These are phyloP conservation scores for Pogonomyrmex barbatus DNA, from an alignment of 1,140 invertebrate species.

Conservation along the genomic window DNA sequence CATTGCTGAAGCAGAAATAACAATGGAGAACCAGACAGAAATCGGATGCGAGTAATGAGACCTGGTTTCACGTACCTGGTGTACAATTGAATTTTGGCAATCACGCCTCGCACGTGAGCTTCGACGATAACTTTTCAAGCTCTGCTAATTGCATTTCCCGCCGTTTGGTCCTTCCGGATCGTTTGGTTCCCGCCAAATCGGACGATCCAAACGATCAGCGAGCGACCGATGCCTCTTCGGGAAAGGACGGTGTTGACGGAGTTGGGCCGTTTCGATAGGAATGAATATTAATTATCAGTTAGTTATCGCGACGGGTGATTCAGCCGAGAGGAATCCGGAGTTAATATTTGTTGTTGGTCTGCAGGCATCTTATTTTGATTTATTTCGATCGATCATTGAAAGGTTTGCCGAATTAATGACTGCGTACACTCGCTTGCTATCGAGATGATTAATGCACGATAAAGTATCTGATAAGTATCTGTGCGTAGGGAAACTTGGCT, in stretches of 20 bases:
- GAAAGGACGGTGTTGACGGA: neutral
- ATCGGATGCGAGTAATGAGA: neutral
- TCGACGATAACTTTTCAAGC: neutral
- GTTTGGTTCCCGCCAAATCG: slow-evolving; percentile 51
- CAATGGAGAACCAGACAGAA: neutral
- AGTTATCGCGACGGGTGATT: slow-evolving; percentile 41
- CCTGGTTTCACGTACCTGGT: neutral
- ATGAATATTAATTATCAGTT: slow-evolving; percentile 48
- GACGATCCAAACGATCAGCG: neutral
- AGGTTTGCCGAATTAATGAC: slow-evolving; percentile 21
- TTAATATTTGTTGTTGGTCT: neutral
- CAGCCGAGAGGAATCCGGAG: slow-evolving; percentile 21
- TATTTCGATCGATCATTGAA: neutral
- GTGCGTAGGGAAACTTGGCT: neutral
- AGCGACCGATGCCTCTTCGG: neutral
- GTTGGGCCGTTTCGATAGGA: neutral
- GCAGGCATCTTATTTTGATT: neutral
- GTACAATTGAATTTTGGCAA: neutral
- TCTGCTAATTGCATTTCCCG: slow-evolving; percentile 65
- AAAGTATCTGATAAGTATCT: neutral
- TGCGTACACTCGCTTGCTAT: neutral
- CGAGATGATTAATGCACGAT: neutral
- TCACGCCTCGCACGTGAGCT: neutral
- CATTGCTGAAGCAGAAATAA: neutral
- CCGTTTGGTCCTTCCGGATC: slow-evolving; percentile 31